Conservation (phyloP, 2,888 invertebrate species). For the Trichopoda pennipes region DNA sequence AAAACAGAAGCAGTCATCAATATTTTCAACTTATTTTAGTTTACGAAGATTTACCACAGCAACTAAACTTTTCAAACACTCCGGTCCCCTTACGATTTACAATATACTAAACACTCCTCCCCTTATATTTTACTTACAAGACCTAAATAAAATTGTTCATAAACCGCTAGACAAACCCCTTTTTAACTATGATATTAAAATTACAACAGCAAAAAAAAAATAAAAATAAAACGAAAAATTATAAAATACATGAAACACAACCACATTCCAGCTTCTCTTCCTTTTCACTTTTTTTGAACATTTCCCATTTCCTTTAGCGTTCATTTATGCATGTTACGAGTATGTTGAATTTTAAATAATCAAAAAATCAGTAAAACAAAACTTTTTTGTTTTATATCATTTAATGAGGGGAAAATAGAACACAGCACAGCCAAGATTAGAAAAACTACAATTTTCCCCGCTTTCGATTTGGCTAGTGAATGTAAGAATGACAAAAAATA, state of each 20-base stretch:
- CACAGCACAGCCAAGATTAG: not conserved
- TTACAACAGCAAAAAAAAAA: slow-evolving; percentile 19
- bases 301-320: slow-evolving; percentile 6
- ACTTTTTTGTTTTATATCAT: slow-evolving; percentile 46
- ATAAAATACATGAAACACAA: slow-evolving; percentile 33
- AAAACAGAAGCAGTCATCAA: slow-evolving; percentile 55
- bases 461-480: slow-evolving; percentile 49
- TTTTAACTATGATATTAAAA: slow-evolving; percentile 21
- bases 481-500: slow-evolving; percentile 28
- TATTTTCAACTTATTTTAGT: slow-evolving; percentile 41
- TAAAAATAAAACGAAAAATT: not conserved
- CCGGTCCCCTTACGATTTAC: slow-evolving; percentile 40
- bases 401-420: slow-evolving; percentile 3
- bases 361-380: slow-evolving; percentile 55
- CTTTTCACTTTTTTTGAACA: not conserved
- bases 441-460: not conserved
- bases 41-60: slow-evolving; percentile 53
- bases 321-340: slow-evolving; percentile 41
- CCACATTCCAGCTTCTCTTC: not conserved
- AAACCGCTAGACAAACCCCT: slow-evolving; percentile 29
- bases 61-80: slow-evolving; percentile 40
- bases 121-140: slow-evolving; percentile 13
- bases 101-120: slow-evolving; percentile 56
- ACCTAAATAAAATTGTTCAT: slow-evolving; percentile 38
- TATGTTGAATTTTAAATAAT: slow-evolving; percentile 46